These are phyloP conservation scores for Salminus brasiliensis DNA, from an alignment of 2,113 vertebrate genomes.

Conservation along the genomic window DNA sequence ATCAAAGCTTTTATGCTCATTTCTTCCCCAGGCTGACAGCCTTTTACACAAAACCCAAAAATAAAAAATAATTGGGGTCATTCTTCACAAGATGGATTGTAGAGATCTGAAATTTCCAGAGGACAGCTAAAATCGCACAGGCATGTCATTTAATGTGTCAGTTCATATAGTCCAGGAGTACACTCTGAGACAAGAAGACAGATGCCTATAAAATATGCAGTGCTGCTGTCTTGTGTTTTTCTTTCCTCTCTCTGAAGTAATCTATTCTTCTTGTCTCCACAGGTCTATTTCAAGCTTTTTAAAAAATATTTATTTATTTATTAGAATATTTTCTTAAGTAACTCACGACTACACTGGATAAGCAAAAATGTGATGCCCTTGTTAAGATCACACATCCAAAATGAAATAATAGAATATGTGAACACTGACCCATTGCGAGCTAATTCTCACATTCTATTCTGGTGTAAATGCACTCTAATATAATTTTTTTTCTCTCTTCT, in stretches of 20 bases:
- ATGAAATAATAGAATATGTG: background rate
- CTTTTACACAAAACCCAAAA: slow-evolving; percentile 56
- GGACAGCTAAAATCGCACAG: slow-evolving; percentile 67
- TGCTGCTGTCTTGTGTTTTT: slow-evolving; percentile 13
- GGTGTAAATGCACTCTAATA: slow-evolving; percentile 7
- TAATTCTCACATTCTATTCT: slow-evolving; percentile 9
- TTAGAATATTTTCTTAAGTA: background rate
- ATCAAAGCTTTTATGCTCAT: slow-evolving; percentile 46
- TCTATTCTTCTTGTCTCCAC: slow-evolving; percentile 32
- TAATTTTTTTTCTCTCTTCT: background rate
- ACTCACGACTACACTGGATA: background rate
- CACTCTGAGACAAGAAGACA: slow-evolving; percentile 36
- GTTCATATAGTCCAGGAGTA: slow-evolving; percentile 53
- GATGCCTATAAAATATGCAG: slow-evolving; percentile 53
- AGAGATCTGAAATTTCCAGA: slow-evolving; percentile 59
- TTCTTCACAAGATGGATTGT: slow-evolving; percentile 65
- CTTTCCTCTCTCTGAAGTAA: background rate
- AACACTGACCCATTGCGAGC: background rate
- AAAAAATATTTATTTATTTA: background rate
- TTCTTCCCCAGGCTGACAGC: slow-evolving; percentile 39
- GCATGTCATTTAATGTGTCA: slow-evolving; percentile 65
- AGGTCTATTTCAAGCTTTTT: background rate
- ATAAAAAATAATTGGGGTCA: slow-evolving; percentile 60
- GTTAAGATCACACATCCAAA: background rate
- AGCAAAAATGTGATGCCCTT: background rate